phyloP scores from a whole-genome alignment of 2,797 vertebrate genomes.

The Vultur gryphus region DNA sequence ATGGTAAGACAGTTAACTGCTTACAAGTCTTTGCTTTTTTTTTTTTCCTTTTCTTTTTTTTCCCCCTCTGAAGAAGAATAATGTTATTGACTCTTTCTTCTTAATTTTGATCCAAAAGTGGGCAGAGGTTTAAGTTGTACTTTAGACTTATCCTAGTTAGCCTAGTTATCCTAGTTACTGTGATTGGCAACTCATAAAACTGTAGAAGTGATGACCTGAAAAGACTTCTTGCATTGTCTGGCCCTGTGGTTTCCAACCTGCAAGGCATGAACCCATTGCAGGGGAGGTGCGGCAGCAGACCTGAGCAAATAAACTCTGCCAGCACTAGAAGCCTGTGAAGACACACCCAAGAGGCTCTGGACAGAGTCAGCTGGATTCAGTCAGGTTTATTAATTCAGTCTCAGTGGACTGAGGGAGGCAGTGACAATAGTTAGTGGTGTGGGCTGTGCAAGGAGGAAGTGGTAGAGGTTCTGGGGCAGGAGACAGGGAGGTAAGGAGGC shows the following conservation, averaged over 20 bases:
- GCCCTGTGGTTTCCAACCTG: neutral
- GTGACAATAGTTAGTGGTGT: neutral
- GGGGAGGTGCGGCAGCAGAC: neutral
- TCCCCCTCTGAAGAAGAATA: neutral
- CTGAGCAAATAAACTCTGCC: neutral
- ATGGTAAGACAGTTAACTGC: constrained; percentile 79
- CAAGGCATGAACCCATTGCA: neutral
- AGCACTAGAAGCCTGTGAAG: neutral
- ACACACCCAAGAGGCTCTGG: neutral
- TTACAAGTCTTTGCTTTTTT: neutral
- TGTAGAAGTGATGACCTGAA: neutral
- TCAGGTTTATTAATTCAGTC: neutral
- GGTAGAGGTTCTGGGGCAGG: neutral
- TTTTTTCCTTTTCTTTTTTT: neutral
- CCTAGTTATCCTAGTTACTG: neutral
- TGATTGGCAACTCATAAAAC: neutral
- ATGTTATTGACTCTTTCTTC: neutral
- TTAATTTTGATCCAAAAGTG: neutral
- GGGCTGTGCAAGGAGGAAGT: constrained; percentile 15
- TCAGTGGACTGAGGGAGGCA: neutral
- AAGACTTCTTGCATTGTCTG: neutral
- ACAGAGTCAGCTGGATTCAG: neutral
- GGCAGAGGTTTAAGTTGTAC: neutral
- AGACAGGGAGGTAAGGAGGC: neutral
- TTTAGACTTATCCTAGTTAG: neutral